phyloP scores from a whole-genome alignment of 2,888 invertebrate species.

The Campaea margaritaria region DNA sequence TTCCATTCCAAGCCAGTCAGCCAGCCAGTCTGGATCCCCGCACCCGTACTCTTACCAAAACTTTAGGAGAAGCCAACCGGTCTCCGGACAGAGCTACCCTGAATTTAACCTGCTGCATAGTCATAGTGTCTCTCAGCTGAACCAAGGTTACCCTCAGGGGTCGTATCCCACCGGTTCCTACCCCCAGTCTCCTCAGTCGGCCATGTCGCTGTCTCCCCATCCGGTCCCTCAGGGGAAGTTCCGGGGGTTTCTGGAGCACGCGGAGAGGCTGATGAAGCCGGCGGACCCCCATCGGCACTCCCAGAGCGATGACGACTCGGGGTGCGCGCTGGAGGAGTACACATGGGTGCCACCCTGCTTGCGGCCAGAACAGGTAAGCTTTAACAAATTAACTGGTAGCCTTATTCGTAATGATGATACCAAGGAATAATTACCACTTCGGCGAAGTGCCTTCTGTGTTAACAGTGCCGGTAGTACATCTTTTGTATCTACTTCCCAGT shows the following conservation, averaged over 20 bases:
- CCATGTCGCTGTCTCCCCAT: constrained; percentile 79
- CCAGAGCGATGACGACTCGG: constrained; percentile 98
- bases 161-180: constrained; percentile 43
- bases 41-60: constrained; percentile 78
- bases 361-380: constrained; percentile 95
- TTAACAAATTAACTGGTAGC: too few relatives aligned
- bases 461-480: too few relatives aligned
- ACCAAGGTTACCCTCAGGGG: constrained; percentile 61
- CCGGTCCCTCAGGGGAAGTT: constrained; percentile 79
- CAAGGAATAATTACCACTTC: too few relatives aligned
- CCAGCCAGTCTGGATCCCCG: constrained; percentile 73
- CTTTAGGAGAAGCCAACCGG: constrained; percentile 66
- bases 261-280: constrained; percentile 87
- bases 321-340: constrained; percentile 98
- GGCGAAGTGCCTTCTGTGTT: too few relatives aligned
- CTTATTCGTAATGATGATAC: too few relatives aligned
- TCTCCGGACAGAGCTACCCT: constrained; percentile 54
- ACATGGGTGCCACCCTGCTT: constrained; percentile 99
- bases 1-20: constrained; percentile 71
- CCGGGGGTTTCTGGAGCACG: constrained; percentile 76
- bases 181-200: constrained; percentile 75
- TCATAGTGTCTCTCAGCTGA: constrained; percentile 67
- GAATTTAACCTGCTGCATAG: constrained; percentile 67
- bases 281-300: constrained; percentile 93
- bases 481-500: too few relatives aligned